Evolutionary conservation across 2,797 vertebrate genomes (phyloP), one percentile per base, ranked within the genome.

Genomic region (Enteromius anoplus): DNA sequence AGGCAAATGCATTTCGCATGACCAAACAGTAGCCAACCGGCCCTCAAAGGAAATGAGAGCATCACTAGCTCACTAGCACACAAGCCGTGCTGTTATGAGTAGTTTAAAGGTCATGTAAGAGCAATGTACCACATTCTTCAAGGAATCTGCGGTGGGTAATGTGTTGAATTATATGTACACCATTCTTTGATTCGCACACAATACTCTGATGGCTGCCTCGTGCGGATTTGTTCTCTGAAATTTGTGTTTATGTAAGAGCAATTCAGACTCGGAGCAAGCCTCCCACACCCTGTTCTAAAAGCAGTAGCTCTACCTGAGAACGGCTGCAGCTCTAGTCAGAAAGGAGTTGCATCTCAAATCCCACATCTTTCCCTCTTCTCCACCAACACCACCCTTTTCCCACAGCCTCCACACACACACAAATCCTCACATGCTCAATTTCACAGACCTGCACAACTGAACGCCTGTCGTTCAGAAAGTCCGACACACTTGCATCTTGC

Each of bases 241-340:
- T 80, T 62, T 68, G 84, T 68, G 69, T 91, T 90, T 88, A 91
- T 79, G 70, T 89, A 91, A 91, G 85, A 88, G 81, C 70, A 64
- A 85, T 69, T 86, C 34, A 79, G 85, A 77, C 80, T 81, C 71
- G 69, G 69, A 62, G 80, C 64, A 73, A 53, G 62, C 80, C 89
- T 84, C 89, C 89, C 85, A 89, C 89, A 84, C 83, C 75, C 86
- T 84, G 49, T 77, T 68, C 85, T 89, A 86, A 88, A 88, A 85
- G 81, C 78, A 82, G 85, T 17, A 71, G 42, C 82, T 73, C 49
- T 77, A 86, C 86, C 85, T 85, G 85, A 86, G 81, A 87, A 32
- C 40, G 12, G 51, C 26, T 84, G 76, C 55, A 47, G 77, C 66
- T 86, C 42, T 14, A 42, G 53, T 75, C 71, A 76, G 12, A 6